phyloP scores from a whole-genome alignment of 2,797 vertebrate species.

The Syndactyla subalaris region DNA sequence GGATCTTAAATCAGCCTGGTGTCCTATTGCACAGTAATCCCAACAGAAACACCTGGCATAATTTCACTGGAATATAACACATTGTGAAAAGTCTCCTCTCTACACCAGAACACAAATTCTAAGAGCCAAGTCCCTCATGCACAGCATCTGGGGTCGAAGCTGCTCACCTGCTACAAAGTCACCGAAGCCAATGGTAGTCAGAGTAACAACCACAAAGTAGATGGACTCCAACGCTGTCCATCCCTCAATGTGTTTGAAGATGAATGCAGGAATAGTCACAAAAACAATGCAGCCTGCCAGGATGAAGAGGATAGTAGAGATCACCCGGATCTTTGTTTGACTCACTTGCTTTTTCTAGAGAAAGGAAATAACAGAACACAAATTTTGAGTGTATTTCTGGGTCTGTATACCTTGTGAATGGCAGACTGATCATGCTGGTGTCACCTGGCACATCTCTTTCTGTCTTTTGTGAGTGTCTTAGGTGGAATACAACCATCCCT shows the following conservation, averaged over 20 bases:
- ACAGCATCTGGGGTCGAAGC: neutral
- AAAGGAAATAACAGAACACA: conserved; percentile 43
- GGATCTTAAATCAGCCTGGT: neutral
- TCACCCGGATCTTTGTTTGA: conserved; percentile 97
- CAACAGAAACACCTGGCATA: neutral
- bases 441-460: neutral
- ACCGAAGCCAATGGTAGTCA: conserved; percentile 96
- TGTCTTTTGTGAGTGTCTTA: neutral
- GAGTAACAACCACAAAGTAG: conserved; percentile 97
- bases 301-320: conserved; percentile 95
- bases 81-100: neutral
- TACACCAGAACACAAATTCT: neutral
- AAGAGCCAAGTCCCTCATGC: neutral
- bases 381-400: neutral
- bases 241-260: conserved; percentile 94
- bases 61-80: neutral
- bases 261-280: conserved; percentile 93
- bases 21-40: neutral
- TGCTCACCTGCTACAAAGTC: conserved; percentile 96
- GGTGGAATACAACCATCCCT: neutral
- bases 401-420: neutral
- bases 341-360: conserved; percentile 94
- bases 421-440: neutral
- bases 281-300: conserved; percentile 95
- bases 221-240: conserved; percentile 95